These are phyloP conservation scores for Ornithoptera priamus DNA, from an alignment of 2,888 invertebrate species.

Conservation along the genomic window DNA sequence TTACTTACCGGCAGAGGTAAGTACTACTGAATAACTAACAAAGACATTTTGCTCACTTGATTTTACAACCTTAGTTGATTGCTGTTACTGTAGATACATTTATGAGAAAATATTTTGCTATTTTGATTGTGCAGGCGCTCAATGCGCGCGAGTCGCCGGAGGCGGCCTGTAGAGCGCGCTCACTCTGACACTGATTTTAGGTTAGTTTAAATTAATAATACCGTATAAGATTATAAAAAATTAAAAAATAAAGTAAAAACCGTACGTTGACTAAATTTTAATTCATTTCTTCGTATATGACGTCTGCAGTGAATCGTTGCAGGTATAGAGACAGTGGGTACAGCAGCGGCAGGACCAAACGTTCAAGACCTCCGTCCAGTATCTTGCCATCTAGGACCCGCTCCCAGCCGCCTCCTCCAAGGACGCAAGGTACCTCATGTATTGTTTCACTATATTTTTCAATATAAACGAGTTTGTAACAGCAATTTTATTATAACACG, in stretches of 20 bases:
- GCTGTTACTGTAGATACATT: too few relatives aligned
- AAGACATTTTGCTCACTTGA: too few relatives aligned
- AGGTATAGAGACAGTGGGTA: slow-evolving; percentile 74
- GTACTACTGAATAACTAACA: too few relatives aligned
- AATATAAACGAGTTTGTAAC: too few relatives aligned
- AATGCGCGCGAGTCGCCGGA: slow-evolving; percentile 46
- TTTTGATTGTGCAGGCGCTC: slow-evolving; percentile 47
- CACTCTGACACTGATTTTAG: slow-evolving; percentile 89
- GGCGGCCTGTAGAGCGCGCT: slow-evolving; percentile 62
- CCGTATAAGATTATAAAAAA: too few relatives aligned
- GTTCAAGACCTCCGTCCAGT: slow-evolving; percentile 38
- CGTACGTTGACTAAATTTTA: not conserved
- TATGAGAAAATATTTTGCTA: slow-evolving; percentile 2
- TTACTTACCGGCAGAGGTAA: too few relatives aligned
- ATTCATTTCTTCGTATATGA: not conserved
- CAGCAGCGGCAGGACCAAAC: slow-evolving; percentile 56
- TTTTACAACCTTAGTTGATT: too few relatives aligned
- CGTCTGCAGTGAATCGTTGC: not conserved
- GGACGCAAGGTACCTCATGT: slow-evolving; percentile 23
- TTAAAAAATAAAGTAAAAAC: too few relatives aligned
- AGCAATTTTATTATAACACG: too few relatives aligned
- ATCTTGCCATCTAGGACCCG: slow-evolving; percentile 39
- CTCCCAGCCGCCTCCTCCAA: slow-evolving; percentile 56
- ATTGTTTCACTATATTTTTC: not conserved
- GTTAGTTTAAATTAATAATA: slow-evolving; percentile 47